Evolutionary conservation across 1,140 invertebrate species (phyloP).

Genomic region (Bombyx mori): DNA sequence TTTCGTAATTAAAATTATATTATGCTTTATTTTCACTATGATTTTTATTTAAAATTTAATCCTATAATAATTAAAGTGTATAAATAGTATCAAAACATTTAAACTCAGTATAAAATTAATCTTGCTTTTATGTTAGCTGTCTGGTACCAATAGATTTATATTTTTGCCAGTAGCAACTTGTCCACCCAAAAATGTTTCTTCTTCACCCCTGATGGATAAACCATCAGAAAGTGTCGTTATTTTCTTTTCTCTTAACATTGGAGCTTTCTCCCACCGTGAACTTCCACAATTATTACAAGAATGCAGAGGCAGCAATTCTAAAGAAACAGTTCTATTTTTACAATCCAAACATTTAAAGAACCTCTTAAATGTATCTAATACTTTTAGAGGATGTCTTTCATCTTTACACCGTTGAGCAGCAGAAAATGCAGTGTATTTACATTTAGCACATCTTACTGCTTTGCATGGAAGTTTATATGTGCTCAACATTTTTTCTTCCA

Average conservation of each 20-base stretch:
- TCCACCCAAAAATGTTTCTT: conserved; percentile 79
- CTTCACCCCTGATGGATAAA: conserved; percentile 80
- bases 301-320: conserved; percentile 82
- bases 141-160: conserved; percentile 79
- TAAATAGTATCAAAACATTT: conserved; percentile 10
- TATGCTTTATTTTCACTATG: conserved; percentile 68
- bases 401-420: conserved; percentile 87
- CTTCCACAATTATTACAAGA: conserved; percentile 84
- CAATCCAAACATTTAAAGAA: conserved; percentile 94
- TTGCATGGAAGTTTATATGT: conserved; percentile 88
- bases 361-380: conserved; percentile 84
- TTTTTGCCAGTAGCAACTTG: conserved; percentile 70
- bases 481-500: conserved; percentile 93
- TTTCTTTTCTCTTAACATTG: conserved; percentile 85
- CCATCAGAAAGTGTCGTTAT: conserved; percentile 62
- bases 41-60: conserved; percentile 40
- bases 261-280: conserved; percentile 81
- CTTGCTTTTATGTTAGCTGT: conserved; percentile 29
- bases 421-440: conserved; percentile 91
- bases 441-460: conserved; percentile 90
- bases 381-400: conserved; percentile 83
- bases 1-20: conserved; percentile 71
- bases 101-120: conserved; percentile 11
- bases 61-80: conserved; percentile 4
- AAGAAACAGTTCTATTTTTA: conserved; percentile 82